phyloP scores from a whole-genome alignment of 2,888 invertebrate genomes.

The Hyposoter didymator region DNA sequence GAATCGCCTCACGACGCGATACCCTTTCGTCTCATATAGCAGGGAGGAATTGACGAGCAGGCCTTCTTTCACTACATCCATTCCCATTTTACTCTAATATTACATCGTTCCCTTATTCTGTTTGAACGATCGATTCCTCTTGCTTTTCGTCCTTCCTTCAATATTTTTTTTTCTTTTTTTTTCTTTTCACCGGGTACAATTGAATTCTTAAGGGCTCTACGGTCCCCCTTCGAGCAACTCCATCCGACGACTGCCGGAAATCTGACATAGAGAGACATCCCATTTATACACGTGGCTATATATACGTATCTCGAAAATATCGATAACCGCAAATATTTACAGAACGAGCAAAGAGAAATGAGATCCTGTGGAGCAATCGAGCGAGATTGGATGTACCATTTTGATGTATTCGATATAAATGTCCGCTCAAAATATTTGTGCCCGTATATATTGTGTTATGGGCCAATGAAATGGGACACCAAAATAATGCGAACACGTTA shows the following conservation, averaged over 20 bases:
- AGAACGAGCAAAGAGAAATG: conserved; percentile 39
- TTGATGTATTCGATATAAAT: conserved; percentile 28
- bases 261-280: conserved; percentile 14
- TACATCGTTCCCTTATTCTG: conserved; percentile 52
- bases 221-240: not conserved
- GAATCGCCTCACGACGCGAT: not conserved
- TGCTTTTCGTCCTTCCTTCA: not conserved
- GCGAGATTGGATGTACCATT: conserved; percentile 66
- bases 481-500: conserved; percentile 45
- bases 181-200: conserved; percentile 48
- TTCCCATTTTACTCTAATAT: conserved; percentile 44
- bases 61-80: conserved; percentile 19
- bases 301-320: conserved; percentile 54
- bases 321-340: conserved; percentile 62
- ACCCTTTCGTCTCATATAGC: conserved; percentile 34
- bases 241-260: conserved; percentile 35
- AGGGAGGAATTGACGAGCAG: conserved; percentile 43
- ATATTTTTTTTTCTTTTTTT: conserved; percentile 1
- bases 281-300: not conserved
- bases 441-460: conserved; percentile 3
- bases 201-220: conserved; percentile 60
- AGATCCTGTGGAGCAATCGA: conserved; percentile 53
- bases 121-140: conserved; percentile 61
- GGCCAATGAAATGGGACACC: conserved; percentile 43
- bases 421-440: not conserved